Conservation (phyloP, 2,797 vertebrate species). For the Sciurus carolinensis region DNA sequence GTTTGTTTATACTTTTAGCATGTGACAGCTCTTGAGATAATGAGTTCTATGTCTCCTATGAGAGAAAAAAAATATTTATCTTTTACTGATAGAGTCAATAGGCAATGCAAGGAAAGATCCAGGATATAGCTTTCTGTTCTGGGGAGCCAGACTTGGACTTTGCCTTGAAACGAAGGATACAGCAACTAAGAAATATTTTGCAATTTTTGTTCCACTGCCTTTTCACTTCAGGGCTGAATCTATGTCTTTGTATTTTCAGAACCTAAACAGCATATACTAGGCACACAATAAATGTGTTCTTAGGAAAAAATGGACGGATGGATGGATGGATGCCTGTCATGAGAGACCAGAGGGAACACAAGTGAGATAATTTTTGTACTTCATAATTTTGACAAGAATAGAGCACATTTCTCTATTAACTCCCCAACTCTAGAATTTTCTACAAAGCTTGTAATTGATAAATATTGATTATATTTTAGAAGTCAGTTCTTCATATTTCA, state of each 20-base stretch:
- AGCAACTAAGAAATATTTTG: not conserved
- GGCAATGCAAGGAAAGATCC: not conserved
- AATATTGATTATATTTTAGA: slow-evolving; percentile 16
- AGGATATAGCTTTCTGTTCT: not conserved
- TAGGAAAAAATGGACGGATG: not conserved
- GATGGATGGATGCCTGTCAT: not conserved
- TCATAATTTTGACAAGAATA: not conserved
- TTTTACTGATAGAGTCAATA: not conserved
- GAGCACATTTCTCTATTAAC: not conserved
- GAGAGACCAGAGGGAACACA: not conserved
- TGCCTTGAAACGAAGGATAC: not conserved
- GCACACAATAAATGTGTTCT: not conserved
- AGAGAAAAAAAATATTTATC: not conserved
- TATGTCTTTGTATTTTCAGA: not conserved
- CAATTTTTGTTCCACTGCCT: not conserved
- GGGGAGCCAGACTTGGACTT: not conserved
- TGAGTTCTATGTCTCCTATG: not conserved
- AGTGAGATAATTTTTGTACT: not conserved
- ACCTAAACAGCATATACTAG: not conserved
- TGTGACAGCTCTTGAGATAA: slow-evolving; percentile 20
- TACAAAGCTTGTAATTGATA: not conserved
- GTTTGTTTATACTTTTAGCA: slow-evolving; percentile 30
- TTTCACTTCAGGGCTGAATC: not conserved
- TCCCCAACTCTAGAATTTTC: not conserved
- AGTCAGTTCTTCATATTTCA: not conserved